Evolutionary conservation across 2,888 invertebrate genomes (phyloP).

Genomic region (Abrostola tripartita): DNA sequence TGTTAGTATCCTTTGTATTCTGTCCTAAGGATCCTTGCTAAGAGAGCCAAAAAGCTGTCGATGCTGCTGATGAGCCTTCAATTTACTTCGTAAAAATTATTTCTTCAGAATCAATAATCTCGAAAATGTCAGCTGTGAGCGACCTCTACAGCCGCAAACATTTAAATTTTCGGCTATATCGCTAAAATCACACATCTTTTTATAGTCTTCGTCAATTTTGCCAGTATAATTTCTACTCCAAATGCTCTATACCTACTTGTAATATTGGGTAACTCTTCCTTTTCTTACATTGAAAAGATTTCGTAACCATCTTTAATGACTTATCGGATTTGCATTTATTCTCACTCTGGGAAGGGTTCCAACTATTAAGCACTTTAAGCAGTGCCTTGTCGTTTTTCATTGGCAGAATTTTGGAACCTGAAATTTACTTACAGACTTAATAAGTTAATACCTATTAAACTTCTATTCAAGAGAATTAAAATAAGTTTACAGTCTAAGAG

Average conservation of each 20-base stretch:
- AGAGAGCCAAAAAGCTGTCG: too few species aligned
- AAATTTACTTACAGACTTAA: constrained; percentile 37
- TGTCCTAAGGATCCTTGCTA: too few species aligned
- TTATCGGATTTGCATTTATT: constrained; percentile 49
- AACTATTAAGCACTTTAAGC: constrained; percentile 41
- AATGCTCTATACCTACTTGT: neutral
- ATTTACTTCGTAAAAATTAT: too few species aligned
- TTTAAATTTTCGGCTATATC: too few species aligned
- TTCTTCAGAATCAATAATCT: too few species aligned
- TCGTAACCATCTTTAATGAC: constrained; percentile 39
- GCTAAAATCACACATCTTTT: too few species aligned
- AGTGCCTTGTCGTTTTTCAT: constrained; percentile 38
- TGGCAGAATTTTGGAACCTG: constrained; percentile 27
- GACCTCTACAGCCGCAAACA: too few species aligned
- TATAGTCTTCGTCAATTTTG: neutral
- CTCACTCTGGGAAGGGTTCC: constrained; percentile 24
- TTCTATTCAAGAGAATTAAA: constrained; percentile 33
- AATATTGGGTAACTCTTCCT: neutral
- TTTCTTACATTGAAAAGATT: constrained; percentile 34
- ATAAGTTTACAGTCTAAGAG: constrained; percentile 5
- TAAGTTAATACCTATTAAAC: constrained; percentile 45
- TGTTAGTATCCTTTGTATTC: too few species aligned
- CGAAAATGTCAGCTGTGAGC: too few species aligned
- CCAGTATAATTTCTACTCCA: neutral
- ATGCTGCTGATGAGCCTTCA: too few species aligned